Percentiles rank a stretch among this genome's conserved stretches.
These are phyloP conservation scores for Acanthurus tractus DNA, from an alignment of 2,797 vertebrate species.

Conservation along the genomic window DNA sequence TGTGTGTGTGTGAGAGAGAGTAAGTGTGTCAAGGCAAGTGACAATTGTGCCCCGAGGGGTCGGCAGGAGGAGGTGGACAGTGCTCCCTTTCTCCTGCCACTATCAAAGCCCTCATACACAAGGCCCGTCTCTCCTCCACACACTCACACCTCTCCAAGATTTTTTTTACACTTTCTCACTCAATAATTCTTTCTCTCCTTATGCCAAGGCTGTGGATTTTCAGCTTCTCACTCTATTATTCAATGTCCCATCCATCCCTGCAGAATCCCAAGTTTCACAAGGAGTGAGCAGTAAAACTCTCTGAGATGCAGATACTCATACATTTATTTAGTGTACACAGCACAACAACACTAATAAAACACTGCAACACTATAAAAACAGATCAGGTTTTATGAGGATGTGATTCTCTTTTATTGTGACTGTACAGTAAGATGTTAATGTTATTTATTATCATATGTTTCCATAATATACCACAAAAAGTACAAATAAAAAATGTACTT, in stretches of 20 bases:
- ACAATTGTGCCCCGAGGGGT: slow-evolving; percentile 54
- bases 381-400: too few relatives aligned
- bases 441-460: too few relatives aligned
- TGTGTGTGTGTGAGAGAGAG: background rate
- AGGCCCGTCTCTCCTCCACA: slow-evolving; percentile 11
- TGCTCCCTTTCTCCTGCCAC: slow-evolving; percentile 34
- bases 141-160: slow-evolving; percentile 32
- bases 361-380: too few relatives aligned
- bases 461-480: too few relatives aligned
- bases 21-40: slow-evolving; percentile 38
- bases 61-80: slow-evolving; percentile 29
- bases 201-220: slow-evolving; percentile 34
- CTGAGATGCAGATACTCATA: slow-evolving; percentile 4
- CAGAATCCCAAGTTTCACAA: slow-evolving; percentile 30
- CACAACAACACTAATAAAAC: too few relatives aligned
- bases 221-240: slow-evolving; percentile 57
- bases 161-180: slow-evolving; percentile 40
- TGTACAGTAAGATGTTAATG: too few relatives aligned
- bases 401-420: too few relatives aligned
- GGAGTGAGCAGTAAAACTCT: slow-evolving; percentile 10
- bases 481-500: too few relatives aligned
- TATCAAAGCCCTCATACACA: slow-evolving; percentile 48
- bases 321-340: too few relatives aligned
- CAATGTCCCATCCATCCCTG: slow-evolving; percentile 20
- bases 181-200: slow-evolving; percentile 52